Base-by-base conservation (phyloP, 2,113 vertebrate genomes). In the Platysternon megacephalum region DNA sequence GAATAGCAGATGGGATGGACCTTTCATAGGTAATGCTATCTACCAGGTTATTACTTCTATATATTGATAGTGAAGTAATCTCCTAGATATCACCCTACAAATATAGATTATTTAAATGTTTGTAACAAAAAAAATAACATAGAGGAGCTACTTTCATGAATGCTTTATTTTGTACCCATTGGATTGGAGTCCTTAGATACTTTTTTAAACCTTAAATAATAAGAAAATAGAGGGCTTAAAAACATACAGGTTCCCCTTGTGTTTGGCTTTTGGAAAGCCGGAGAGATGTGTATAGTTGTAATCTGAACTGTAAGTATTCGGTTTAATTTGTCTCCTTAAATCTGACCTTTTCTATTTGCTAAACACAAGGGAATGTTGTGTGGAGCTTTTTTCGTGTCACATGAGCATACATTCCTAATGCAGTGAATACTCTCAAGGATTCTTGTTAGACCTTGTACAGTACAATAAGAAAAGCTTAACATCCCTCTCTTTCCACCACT, bases 1-100 rank as follows among this genome's bases (percentile, higher is more conserved):
- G 98, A 98, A 98, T 98, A 98, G 98, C 98, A 98, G 98, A 98
- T 99, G 98, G 98, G 98, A 98, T 98, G 98, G 98, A 98, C 98
- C 98, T 98, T 98, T 98, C 98, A 98, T 98, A 99, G 98, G 98
- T 99, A 99, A 98, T 98, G 98, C 98, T 99, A 98, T 99, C 99
- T 99, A 98, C 98, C 98, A 98, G 97, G 98, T 98, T 98, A 99
- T 99, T 99, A 98, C 98, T 98, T 98, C 98, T 98, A 98, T 98
- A 98, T 99, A 98, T 98, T 99, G 98, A 99, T 99, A 98, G 98
- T 98, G 98, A 98, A 98, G 98, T 98, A 98, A 99, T 99, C 98
- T 98, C 98, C 88, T 97, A 98, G 98, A 98, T 99, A 98, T 98
- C 98, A 97, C 95, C 97, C 97, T 98, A 98, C 98, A 98, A 98